Base-by-base conservation (phyloP, 2,797 vertebrate genomes). In the Sitta carolinensis region DNA sequence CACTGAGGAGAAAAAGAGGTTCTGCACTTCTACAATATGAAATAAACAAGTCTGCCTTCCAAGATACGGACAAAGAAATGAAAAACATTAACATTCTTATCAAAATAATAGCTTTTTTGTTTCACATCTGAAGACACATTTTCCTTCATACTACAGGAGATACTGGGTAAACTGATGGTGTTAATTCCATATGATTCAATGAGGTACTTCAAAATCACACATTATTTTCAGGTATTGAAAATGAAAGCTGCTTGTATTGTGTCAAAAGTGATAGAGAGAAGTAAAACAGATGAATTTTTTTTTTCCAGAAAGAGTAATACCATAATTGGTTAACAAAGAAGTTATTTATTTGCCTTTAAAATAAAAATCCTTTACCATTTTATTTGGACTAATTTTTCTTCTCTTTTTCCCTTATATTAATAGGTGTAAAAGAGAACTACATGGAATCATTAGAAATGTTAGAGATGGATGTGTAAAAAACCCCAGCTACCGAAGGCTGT, bases 401-500 rank as follows among this genome's bases (percentile, higher is more conserved):
- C 8, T 50, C 4, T 11, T 50, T 5, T 5, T 52, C 4, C 2
- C 3, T 75, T 66, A 36, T 38, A 57, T 42, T 59, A 58, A 11
- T 32, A 70, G 2, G 2, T 42, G 9, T 51, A 67, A 84, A 61
- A 62, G 5, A 40, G 9, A 69, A 26, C 3, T 57, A 47, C 25
- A 7, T 14, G 29, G 67, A 77, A 83, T 47, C 3, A 38, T 42
- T 15, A 62, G 13, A 80, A 66, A 42, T 54, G 32, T 17, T 51
- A 48, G 14, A 66, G 36, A 30, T 58, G 4, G 18, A 34, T 45
- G 2, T 34, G 4, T 13, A 69, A 80, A 83, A 73, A 59, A 3
- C 0, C 2, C 7, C 9, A 57, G 8, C 2, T 36, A 43, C 9
- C 0, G 29, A 84, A 21, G 3, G 3, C 7, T 69, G 5, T 50